Percentiles rank a stretch among this genome's conserved stretches.
Conservation (phyloP, 2,113 vertebrate genomes). For the Miniopterus natalensis region DNA sequence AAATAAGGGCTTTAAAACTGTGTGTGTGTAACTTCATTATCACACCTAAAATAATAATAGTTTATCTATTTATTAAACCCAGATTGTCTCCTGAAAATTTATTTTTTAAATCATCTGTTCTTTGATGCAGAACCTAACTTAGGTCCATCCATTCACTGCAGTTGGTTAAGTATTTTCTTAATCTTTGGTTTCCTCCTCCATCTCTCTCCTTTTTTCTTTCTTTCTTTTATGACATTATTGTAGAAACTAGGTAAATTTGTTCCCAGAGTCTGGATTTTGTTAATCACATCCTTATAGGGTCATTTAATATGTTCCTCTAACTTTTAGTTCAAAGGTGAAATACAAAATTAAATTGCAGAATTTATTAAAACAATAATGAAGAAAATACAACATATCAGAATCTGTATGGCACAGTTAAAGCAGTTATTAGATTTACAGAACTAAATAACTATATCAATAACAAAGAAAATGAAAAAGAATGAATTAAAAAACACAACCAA, state of each 20-base stretch:
- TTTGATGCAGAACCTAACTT: constrained; percentile 11
- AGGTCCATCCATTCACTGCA: background rate
- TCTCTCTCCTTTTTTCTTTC: background rate
- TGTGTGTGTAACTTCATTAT: background rate
- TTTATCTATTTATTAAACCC: background rate
- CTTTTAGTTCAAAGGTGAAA: background rate
- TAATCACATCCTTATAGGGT: background rate
- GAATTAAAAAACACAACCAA: background rate
- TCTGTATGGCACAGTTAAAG: background rate
- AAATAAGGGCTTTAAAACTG: background rate
- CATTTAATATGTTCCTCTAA: background rate
- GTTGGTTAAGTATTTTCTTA: background rate
- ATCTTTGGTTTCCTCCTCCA: background rate
- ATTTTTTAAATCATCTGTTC: background rate
- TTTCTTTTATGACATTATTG: background rate
- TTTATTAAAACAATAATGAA: constrained; percentile 37
- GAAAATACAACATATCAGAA: background rate
- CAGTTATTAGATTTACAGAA: background rate
- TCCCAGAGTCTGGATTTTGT: constrained; percentile 29
- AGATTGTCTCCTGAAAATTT: background rate
- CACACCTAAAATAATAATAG: background rate
- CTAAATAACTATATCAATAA: background rate
- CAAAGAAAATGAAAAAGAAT: constrained; percentile 7
- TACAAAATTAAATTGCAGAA: background rate
- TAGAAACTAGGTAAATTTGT: background rate